Conservation (phyloP, 64 coral and sea anemone species). For the Montipora sp. region DNA sequence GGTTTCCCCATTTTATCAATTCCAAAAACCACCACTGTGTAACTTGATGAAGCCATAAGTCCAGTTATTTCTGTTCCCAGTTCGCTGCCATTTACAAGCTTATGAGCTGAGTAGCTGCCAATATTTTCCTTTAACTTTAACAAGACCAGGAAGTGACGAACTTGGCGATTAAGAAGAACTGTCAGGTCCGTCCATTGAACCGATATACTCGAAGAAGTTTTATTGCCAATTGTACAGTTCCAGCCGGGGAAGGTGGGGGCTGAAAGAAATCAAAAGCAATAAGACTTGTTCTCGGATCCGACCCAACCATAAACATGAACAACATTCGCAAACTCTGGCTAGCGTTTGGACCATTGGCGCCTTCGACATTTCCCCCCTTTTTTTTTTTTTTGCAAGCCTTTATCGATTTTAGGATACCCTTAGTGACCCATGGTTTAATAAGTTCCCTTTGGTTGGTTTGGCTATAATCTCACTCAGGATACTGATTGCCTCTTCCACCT, state of each 20-base stretch:
- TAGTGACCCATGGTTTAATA: no score
- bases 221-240: background rate
- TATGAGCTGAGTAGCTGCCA: background rate
- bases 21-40: background rate
- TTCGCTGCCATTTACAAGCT: background rate
- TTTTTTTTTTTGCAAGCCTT: no score
- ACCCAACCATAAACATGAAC: no score
- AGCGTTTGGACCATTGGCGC: no score
- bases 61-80: background rate
- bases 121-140: background rate
- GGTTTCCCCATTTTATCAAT: background rate
- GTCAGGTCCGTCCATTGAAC: constrained; percentile 18
- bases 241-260: background rate
- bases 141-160: background rate
- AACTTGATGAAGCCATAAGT: background rate
- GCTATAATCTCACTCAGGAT: no score
- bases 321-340: no score
- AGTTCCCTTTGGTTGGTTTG: no score
- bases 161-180: background rate
- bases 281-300: no score
- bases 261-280: background rate
- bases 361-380: no score
- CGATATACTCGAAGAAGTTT: background rate
- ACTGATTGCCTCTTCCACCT: no score
- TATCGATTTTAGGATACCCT: no score